These are phyloP conservation scores for Amblyraja radiata DNA, from an alignment of 2,797 vertebrate species.

Conservation along the genomic window DNA sequence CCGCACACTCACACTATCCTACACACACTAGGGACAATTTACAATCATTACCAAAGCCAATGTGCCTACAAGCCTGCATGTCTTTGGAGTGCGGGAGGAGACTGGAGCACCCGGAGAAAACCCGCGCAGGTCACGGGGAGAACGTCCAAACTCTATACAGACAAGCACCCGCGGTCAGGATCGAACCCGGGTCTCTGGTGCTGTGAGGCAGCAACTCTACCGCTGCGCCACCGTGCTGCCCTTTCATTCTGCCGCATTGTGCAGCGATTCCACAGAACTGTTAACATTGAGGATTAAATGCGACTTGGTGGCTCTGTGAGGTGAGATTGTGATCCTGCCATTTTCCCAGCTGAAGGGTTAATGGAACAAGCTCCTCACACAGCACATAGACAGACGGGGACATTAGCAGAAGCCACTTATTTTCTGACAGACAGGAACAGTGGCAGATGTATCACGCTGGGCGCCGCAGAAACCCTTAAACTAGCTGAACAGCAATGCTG, in stretches of 20 bases:
- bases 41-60: no score
- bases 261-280: background rate
- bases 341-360: background rate
- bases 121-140: no score
- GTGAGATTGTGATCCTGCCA: background rate
- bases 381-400: background rate
- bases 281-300: background rate
- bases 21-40: no score
- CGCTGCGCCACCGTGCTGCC: no score
- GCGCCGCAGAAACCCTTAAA: background rate
- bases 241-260: background rate
- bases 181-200: no score
- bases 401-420: background rate
- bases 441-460: background rate
- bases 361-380: background rate
- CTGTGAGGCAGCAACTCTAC: no score
- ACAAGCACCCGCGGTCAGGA: no score
- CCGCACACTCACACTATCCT: no score
- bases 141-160: no score
- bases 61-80: no score
- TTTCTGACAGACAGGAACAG: background rate
- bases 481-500: background rate
- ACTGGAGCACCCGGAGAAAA: no score
- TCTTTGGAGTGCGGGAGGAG: no score
- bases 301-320: background rate